Evolutionary conservation across 2,888 invertebrate species (phyloP).

Genomic region (Alcis repandata): DNA sequence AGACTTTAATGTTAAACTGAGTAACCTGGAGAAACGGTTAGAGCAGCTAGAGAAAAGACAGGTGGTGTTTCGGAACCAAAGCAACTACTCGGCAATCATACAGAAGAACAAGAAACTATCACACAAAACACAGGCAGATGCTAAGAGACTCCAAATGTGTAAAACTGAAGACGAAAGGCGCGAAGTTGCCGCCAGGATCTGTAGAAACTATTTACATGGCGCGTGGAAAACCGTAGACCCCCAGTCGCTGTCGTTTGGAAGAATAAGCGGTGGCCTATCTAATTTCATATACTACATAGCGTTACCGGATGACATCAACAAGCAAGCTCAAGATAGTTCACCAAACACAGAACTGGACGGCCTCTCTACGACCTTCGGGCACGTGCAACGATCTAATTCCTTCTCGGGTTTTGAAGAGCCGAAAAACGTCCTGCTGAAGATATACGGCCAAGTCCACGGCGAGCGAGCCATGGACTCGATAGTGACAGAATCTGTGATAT

Average conservation of each 20-base stretch:
- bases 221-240: slow-evolving; percentile 95
- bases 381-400: slow-evolving; percentile 54
- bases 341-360: slow-evolving; percentile 59
- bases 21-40: slow-evolving; percentile 60
- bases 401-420: slow-evolving; percentile 68
- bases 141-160: slow-evolving; percentile 87
- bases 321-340: slow-evolving; percentile 55
- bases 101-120: slow-evolving; percentile 12
- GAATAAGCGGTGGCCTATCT: slow-evolving; percentile 97
- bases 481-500: slow-evolving; percentile 98
- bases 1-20: slow-evolving; percentile 59
- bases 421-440: slow-evolving; percentile 92
- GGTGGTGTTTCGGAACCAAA: not conserved
- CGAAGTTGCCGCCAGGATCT: slow-evolving; percentile 93
- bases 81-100: slow-evolving; percentile 11
- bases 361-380: slow-evolving; percentile 13
- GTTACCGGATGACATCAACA: slow-evolving; percentile 87
- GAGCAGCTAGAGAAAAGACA: slow-evolving; percentile 19
- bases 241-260: slow-evolving; percentile 91
- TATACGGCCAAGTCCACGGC: slow-evolving; percentile 98
- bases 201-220: slow-evolving; percentile 95
- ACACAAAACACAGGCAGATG: slow-evolving; percentile 16
- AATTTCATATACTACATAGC: slow-evolving; percentile 98
- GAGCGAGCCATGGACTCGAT: slow-evolving; percentile 95
- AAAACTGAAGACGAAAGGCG: slow-evolving; percentile 91